Evolutionary conservation across 35 echinoderm and acorn worm species (phyloP).

Genomic region (Acanthaster planci): DNA sequence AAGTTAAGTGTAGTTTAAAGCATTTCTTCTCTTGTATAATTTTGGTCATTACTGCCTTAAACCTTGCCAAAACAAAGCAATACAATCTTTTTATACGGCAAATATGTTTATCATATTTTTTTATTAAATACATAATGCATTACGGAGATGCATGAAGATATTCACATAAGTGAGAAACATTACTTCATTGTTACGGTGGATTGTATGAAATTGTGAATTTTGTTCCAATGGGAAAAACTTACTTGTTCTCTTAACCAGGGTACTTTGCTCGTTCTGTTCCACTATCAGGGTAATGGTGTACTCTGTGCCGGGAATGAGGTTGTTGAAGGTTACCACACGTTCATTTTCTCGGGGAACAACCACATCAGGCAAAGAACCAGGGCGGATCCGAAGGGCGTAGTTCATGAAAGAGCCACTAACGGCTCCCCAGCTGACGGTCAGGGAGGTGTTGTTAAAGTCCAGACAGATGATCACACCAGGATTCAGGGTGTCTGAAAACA

Average conservation of each 20-base stretch:
- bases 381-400: slow-evolving; percentile 21
- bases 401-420: slow-evolving; percentile 4
- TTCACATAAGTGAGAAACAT: no score
- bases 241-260: slow-evolving; percentile 19
- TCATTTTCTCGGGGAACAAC: neutral
- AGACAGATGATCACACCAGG: slow-evolving; percentile 25
- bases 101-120: no score
- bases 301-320: neutral
- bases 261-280: neutral
- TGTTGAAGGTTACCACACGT: slow-evolving; percentile 10
- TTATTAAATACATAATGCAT: no score
- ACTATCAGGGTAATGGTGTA: slow-evolving; percentile 1
- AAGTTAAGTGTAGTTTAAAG: no score
- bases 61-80: no score
- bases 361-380: neutral
- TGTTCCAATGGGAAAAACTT: neutral
- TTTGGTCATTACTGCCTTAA: no score
- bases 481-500: neutral
- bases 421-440: slow-evolving; percentile 46
- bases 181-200: no score
- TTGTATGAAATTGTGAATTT: no score
- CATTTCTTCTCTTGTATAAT: no score
- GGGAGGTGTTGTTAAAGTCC: slow-evolving; percentile 10
- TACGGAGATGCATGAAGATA: no score
- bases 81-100: no score